Evolutionary conservation across 2,888 invertebrate species (phyloP), one percentile per base, ranked within the genome.

Genomic region (Acleris holmiana): DNA sequence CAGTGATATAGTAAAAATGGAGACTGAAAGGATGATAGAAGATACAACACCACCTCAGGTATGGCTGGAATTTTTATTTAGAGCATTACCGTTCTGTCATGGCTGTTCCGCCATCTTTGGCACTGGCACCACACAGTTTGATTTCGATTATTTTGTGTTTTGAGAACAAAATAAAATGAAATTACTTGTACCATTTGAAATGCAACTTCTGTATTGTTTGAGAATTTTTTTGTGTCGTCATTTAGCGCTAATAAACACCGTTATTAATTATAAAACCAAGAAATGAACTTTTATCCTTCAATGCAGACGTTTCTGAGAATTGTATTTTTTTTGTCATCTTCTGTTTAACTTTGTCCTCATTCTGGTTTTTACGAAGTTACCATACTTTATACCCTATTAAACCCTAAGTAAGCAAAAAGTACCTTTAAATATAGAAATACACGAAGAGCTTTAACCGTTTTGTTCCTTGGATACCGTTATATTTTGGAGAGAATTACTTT

Each of bases 11-110:
- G 94, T 95, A 93, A 96, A 96, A 95, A 97, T 97, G 97, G 97
- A 97, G 95, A 97, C 96, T 93, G 97, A 97, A 94, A 96, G 96
- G 94, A 95, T 96, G 91, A 95, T 96, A 93, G 97, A 97, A 93
- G 97, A 97, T 69, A 86, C 88, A 69, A 84, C 88, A 80, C 86
- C 89, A 74, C 89, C 89, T 67, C 91, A 92, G 91, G 92, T 92
- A 86, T 67, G 72, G 48, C 67, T 68, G 63, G 66, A 77, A 87
- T 69, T 75, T 76, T 76, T 65, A 91, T 85, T 77, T 90, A 76
- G 91, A 83, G 76, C 90, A 89, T 71, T 73, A 76, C 76, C 80
- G 73, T 87, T 86, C 82, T 88, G 88, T 87, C 91, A 89, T 82
- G 86, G 80, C 76, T 74, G 71, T 76, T 83, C 91, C 88, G 91